A percentile compares a stretch with the other conserved stretches of the same genome.
These are phyloP conservation scores for Neodiprion lecontei DNA, from an alignment of 1,140 invertebrate genomes.

Conservation along the genomic window DNA sequence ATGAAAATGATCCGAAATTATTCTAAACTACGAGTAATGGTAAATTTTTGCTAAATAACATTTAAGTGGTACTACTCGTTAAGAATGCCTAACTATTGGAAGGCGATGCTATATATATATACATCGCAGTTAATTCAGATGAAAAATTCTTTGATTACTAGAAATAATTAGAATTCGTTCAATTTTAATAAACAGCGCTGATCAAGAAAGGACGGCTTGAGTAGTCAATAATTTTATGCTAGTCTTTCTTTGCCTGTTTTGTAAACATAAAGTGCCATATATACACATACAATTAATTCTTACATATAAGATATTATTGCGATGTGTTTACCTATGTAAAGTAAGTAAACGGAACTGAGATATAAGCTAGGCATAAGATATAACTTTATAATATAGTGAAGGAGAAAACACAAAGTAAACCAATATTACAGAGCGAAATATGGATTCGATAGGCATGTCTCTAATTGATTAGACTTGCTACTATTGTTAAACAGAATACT, in stretches of 20 bases:
- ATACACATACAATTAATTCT: neutral
- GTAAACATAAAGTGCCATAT: conserved; percentile 1
- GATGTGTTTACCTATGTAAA: neutral
- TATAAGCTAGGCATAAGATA: neutral
- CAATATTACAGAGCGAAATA: too few relatives aligned
- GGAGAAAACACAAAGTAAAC: too few relatives aligned
- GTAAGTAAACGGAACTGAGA: neutral
- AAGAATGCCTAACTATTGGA: neutral
- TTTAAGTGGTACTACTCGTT: neutral
- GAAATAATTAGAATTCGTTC: too few relatives aligned
- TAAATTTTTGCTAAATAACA: neutral
- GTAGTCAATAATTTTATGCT: neutral
- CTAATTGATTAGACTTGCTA: too few relatives aligned
- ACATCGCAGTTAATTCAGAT: too few relatives aligned
- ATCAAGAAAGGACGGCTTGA: too few relatives aligned
- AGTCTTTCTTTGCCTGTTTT: neutral
- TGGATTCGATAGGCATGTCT: too few relatives aligned
- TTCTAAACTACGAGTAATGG: neutral
- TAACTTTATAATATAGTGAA: neutral
- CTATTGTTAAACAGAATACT: too few relatives aligned
- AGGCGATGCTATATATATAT: neutral
- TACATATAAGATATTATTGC: neutral
- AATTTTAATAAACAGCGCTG: too few relatives aligned
- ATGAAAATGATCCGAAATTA: neutral
- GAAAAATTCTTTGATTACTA: too few relatives aligned